These are phyloP conservation scores for Halcyon leucocephala DNA, from an alignment of 2,797 vertebrate species.

Conservation along the genomic window DNA sequence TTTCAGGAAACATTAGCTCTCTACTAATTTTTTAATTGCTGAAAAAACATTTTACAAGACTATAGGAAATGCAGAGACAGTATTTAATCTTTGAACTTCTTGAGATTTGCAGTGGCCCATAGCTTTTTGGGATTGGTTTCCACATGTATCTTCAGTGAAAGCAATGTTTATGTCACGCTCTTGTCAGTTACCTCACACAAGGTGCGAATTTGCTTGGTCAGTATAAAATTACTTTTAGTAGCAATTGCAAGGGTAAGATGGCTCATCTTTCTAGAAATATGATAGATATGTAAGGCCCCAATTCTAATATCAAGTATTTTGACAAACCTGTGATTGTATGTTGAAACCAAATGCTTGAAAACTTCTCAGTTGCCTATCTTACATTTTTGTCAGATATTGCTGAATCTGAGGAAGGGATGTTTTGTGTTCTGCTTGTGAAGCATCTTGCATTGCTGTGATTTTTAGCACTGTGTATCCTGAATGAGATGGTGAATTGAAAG, in stretches of 20 bases:
- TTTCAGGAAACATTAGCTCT: background rate
- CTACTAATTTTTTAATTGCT: background rate
- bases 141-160: background rate
- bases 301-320: background rate
- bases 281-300: background rate
- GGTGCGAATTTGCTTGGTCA: background rate
- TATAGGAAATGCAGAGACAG: background rate
- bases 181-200: background rate
- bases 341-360: background rate
- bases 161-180: background rate
- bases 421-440: background rate
- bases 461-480: background rate
- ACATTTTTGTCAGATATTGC: background rate
- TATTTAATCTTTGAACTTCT: background rate
- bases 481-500: background rate
- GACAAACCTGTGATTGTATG: background rate
- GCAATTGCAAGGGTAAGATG: background rate
- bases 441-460: background rate
- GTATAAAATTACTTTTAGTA: background rate
- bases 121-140: background rate
- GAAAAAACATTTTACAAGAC: background rate
- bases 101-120: background rate
- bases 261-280: background rate
- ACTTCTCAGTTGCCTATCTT: background rate
- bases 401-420: fast-evolving